Percentiles rank a stretch among this genome's conserved stretches.
These are phyloP conservation scores for Ophioderma brevispina DNA, from an alignment of 35 echinoderm and acorn worm genomes.

Conservation along the genomic window DNA sequence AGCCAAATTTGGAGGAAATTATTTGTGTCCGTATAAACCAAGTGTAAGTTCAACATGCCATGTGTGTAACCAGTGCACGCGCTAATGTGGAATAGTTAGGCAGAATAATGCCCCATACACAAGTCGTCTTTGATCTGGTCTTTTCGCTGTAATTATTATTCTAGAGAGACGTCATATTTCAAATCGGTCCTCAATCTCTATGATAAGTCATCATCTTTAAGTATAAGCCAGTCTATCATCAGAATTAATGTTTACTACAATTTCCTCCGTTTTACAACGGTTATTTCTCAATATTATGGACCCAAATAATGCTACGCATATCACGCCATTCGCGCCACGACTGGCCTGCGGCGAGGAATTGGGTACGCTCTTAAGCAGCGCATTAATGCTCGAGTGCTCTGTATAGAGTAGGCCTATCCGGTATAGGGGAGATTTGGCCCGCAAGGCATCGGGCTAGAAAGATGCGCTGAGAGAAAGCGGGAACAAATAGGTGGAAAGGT, in stretches of 20 bases:
- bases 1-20: too few species aligned
- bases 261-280: background rate
- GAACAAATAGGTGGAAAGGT: too few species aligned
- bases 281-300: background rate
- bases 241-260: background rate
- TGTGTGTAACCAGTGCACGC: too few species aligned
- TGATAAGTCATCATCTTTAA: too few species aligned
- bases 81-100: background rate
- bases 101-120: too few species aligned
- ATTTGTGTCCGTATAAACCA: too few species aligned
- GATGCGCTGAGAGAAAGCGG: too few species aligned
- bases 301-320: background rate
- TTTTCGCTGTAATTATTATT: background rate
- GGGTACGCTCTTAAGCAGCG: background rate
- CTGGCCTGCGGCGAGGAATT: background rate
- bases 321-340: background rate
- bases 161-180: background rate
- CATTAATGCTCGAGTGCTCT: background rate
- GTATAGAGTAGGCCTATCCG: background rate
- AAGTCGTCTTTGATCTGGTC: too few species aligned
- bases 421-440: background rate
- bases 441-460: background rate
- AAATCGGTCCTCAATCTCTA: too few species aligned
- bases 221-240: background rate
- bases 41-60: too few species aligned